A percentile compares a stretch with the other conserved stretches of the same genome.
phyloP scores from a whole-genome alignment of 2,113 vertebrate species.

The Nesogale talazaci region DNA sequence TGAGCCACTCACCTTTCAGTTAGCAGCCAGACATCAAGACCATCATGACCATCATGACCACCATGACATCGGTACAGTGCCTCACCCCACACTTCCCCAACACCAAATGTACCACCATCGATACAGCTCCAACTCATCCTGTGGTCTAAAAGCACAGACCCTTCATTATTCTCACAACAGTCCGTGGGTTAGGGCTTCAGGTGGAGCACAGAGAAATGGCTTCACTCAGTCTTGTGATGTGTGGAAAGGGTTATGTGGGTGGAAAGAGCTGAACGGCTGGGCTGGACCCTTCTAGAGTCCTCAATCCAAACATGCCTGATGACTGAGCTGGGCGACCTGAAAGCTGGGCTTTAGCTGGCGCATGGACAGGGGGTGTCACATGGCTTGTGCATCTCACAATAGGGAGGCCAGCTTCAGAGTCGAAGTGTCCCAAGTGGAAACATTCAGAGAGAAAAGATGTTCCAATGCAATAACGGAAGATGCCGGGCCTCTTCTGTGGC shows the following conservation, averaged over 20 bases:
- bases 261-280: not conserved
- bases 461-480: not conserved
- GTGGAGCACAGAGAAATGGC: not conserved
- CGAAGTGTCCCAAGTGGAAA: not conserved
- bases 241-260: not conserved
- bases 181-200: not conserved
- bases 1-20: no score
- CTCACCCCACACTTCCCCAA: no score
- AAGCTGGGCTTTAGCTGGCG: not conserved
- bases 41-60: no score
- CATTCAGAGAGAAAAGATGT: not conserved
- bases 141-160: not conserved
- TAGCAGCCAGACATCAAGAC: no score
- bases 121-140: no score
- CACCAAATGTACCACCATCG: no score
- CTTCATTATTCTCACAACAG: accelerated
- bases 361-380: not conserved
- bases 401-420: not conserved
- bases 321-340: not conserved
- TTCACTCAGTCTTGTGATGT: accelerated
- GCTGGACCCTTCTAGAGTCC: not conserved
- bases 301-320: not conserved
- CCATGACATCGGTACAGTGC: no score
- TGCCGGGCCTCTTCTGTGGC: not conserved
- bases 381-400: not conserved